Conservation (phyloP, 2,888 invertebrate genomes). For the Pycnomerus fuliginosus region DNA sequence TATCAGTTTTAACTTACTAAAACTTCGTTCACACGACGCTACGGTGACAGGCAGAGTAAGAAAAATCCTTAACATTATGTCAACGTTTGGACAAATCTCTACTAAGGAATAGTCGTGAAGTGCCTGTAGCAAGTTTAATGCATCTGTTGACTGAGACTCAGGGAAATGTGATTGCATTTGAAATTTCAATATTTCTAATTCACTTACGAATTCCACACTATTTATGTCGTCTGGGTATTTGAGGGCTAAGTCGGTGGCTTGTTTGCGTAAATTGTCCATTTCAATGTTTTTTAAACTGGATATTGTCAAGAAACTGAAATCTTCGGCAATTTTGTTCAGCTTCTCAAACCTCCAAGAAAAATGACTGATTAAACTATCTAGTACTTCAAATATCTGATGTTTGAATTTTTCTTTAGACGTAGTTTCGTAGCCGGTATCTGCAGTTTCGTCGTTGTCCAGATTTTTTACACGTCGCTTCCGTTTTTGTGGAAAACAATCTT, state of each 20-base stretch:
- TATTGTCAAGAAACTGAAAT: neutral
- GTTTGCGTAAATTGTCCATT: neutral
- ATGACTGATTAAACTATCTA: neutral
- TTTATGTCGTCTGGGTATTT: neutral
- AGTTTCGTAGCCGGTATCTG: neutral
- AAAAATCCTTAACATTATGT: constrained; percentile 4
- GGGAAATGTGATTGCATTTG: neutral
- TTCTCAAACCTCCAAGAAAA: neutral
- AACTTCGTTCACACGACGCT: constrained; percentile 10
- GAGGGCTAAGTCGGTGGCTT: neutral
- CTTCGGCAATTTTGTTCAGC: neutral
- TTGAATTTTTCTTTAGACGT: neutral
- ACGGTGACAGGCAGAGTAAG: constrained; percentile 3
- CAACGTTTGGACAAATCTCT: constrained; percentile 4
- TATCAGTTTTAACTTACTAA: constrained; percentile 10
- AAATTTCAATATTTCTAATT: neutral
- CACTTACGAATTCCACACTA: neutral
- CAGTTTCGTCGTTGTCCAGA: neutral
- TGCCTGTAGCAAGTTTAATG: neutral
- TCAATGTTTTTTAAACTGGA: neutral
- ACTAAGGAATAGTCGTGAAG: too few relatives aligned
- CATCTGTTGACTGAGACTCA: neutral
- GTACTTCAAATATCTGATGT: neutral
- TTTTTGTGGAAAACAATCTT: neutral
- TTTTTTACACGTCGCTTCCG: neutral